A percentile compares a stretch with the other conserved stretches of the same genome.
Conservation (phyloP, 2,888 invertebrate species). For the Chalcosyrphus nemorum region DNA sequence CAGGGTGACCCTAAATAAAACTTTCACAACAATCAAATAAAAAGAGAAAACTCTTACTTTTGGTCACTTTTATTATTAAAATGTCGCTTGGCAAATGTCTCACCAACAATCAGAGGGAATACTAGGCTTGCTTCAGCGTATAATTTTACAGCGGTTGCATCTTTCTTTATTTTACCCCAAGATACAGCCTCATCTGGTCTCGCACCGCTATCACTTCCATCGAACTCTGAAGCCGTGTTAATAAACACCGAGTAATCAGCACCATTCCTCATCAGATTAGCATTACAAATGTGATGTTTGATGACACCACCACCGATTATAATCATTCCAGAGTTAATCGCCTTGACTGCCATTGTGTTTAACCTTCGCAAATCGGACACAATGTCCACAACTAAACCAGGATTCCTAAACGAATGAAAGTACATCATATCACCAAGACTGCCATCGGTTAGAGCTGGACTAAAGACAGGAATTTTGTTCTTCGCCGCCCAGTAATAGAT, state of each 20-base stretch:
- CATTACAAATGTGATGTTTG: constrained; percentile 99
- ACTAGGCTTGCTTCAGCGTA: constrained; percentile 97
- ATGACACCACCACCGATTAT: constrained; percentile 97
- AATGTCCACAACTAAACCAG: constrained; percentile 96
- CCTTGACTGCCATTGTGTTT: constrained; percentile 97
- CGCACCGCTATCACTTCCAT: constrained; percentile 99
- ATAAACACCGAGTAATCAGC: constrained; percentile 97
- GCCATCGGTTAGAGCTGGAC: constrained; percentile 99
- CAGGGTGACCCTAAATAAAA: too few species aligned
- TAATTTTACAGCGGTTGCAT: constrained; percentile 94
- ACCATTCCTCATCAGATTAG: constrained; percentile 99
- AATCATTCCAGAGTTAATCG: constrained; percentile 96
- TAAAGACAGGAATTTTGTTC: constrained; percentile 98
- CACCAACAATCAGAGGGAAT: constrained; percentile 96
- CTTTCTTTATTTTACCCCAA: constrained; percentile 98
- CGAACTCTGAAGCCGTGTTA: constrained; percentile 97
- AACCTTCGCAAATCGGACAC: constrained; percentile 94
- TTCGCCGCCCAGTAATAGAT: constrained; percentile 98
- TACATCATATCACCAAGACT: constrained; percentile 99
- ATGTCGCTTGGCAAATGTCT: constrained; percentile 94
- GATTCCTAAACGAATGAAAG: constrained; percentile 96
- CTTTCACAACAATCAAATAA: too few species aligned
- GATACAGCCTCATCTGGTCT: constrained; percentile 99
- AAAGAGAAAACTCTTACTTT: background rate
- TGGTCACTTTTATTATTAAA: constrained; percentile 72